Percentiles rank a stretch among this genome's conserved stretches.
Conservation (phyloP, 2,888 invertebrate species). For the Incurvaria masculella region DNA sequence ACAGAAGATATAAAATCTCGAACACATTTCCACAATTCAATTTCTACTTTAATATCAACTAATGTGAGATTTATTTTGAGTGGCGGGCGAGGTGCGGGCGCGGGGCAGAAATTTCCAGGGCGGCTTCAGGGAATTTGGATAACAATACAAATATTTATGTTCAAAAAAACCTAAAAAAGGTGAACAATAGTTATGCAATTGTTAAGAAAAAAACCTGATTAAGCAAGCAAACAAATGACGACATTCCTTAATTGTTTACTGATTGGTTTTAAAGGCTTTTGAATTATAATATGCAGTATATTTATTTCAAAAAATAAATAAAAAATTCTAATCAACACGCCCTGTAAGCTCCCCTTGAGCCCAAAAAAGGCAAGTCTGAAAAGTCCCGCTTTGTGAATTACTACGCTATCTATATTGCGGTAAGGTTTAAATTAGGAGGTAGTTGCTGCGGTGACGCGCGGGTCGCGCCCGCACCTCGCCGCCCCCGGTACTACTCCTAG, state of each 20-base stretch:
- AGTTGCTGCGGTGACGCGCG: slow-evolving; percentile 38
- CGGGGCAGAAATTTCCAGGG: neutral
- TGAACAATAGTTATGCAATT: no score
- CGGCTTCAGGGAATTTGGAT: neutral
- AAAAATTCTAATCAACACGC: no score
- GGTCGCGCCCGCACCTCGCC: slow-evolving; percentile 39
- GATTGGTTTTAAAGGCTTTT: no score
- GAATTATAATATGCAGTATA: no score
- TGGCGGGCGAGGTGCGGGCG: neutral
- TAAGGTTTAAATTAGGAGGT: slow-evolving; percentile 50
- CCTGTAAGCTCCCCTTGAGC: no score
- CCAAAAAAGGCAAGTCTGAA: neutral
- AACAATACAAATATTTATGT: no score
- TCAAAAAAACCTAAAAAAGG: no score
- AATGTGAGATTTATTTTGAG: neutral
- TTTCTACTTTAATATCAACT: neutral
- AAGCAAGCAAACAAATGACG: no score
- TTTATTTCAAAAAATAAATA: no score
- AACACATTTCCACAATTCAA: slow-evolving; percentile 34
- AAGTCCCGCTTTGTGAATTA: neutral
- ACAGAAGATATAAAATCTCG: slow-evolving; percentile 36
- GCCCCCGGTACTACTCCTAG: slow-evolving; percentile 53
- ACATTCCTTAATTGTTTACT: no score
- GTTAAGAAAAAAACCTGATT: no score
- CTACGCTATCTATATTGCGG: neutral